Conservation (phyloP, 2,113 vertebrate species). For the Tor tambroides region DNA sequence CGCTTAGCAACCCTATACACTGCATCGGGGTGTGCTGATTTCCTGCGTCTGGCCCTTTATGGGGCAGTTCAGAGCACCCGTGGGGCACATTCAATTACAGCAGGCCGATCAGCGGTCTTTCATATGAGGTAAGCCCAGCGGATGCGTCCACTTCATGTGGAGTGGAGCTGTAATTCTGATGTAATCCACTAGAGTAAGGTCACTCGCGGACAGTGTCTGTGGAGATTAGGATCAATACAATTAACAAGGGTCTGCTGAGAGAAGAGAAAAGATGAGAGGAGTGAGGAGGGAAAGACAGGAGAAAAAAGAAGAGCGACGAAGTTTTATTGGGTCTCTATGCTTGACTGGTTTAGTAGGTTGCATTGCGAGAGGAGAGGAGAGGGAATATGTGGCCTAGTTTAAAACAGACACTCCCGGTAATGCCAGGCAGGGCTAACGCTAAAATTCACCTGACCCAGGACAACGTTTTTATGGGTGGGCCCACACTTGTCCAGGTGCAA, state of each 20-base stretch:
- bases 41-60: conserved; percentile 27
- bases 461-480: not conserved
- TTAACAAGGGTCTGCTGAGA: conserved; percentile 50
- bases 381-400: conserved; percentile 56
- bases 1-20: conserved; percentile 1
- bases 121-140: conserved; percentile 42
- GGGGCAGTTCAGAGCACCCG: conserved; percentile 18
- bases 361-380: conserved; percentile 40
- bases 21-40: conserved; percentile 20
- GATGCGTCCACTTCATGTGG: conserved; percentile 41
- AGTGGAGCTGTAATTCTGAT: conserved; percentile 47
- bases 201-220: conserved; percentile 46
- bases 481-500: conserved; percentile 4
- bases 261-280: conserved; percentile 16
- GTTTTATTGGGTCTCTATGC: conserved; percentile 48
- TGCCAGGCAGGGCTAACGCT: not conserved
- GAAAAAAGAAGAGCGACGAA: conserved; percentile 8
- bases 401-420: conserved; percentile 27
- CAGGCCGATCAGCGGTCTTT: conserved; percentile 27
- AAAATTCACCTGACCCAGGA: not conserved
- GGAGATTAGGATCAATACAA: conserved; percentile 54
- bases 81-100: conserved; percentile 50
- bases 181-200: conserved; percentile 47
- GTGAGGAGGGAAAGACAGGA: conserved; percentile 1
- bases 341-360: conserved; percentile 56